Base-by-base conservation (phyloP, 2,113 vertebrate genomes). In the Apistogramma diplotaenia region DNA sequence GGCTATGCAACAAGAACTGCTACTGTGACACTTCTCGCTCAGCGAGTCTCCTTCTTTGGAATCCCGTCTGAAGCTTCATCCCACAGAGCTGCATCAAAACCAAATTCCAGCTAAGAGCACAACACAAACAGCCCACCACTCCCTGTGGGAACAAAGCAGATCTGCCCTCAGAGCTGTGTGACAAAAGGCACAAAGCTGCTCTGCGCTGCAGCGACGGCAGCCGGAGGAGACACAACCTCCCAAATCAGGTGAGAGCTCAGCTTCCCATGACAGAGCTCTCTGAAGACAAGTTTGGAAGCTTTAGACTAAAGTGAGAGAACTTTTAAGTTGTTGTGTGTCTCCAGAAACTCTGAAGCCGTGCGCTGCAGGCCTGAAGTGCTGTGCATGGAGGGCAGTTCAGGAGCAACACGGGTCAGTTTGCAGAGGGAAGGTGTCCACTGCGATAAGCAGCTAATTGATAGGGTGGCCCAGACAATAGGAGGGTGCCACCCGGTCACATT, bases 401-500 rank as follows among this genome's bases (percentile, higher is more conserved):
- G 18, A 56, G 21, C 35, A 29, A 25, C 2, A 25, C 31, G 12
- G 29, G 1, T 65, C 43, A 9, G 33, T 43, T 86, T 62, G 23
- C 9, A 11, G 31, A 83, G 8, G 40, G 49, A 85, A 78, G 86
- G 79, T 85, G 73, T 87, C 85, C 65, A 73, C 79, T 86, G 85
- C 73, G 72, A 81, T 74, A 23, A 86, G 87, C 21, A 83, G 83
- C 70, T 81, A 90, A 93, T 77, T 89, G 87, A 87, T 84, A 78
- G 43, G 76, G 16, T 62, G 74, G 79, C 37, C 40, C 90, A 79
- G 77, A 94, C 93, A 94, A 94, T 90, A 86, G 87, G 49, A 10
- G 74, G 72, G 78, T 91, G 84, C 85, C 83, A 90, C 85, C 67
- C 3, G 73, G 83, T 82, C 89, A 91, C 93, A 95, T 94, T 95